Base-by-base conservation (phyloP, 2,797 vertebrate genomes). In the Periophthalmus magnuspinnatus region DNA sequence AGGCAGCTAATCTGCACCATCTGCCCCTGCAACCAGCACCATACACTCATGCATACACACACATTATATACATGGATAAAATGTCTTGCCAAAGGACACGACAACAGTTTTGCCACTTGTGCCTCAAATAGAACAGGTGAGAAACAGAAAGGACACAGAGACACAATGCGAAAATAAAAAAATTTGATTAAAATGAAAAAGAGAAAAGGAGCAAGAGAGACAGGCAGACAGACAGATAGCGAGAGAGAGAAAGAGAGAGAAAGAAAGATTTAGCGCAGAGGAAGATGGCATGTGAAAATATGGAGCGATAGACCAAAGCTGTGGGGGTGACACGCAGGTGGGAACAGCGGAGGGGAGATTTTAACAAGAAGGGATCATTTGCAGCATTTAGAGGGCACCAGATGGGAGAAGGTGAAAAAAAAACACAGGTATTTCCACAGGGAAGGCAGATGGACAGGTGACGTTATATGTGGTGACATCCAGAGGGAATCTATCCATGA, bases 251-350 rank as follows among this genome's bases (percentile, higher is more conserved):
- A 75, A 65, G 76, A 80, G 76, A 77, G 69, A 80, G 75, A 79
- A 62, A 76, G 71, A 56, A 52, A 73, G 71, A 72, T 21, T 21
- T 9, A 41, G 36, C 60, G 14, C n/a, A 6, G 36, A 22, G 5
- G 73, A 60, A n/a, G 76, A 76, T 68, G 70, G 83, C 71, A 65
- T 59, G 81, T 84, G 65, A 82, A 89, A 87, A 94, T 75, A 84
- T 89, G 61, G 65, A 75, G 81, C 54, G 65, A 75, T 65, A 77
- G 78, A 73, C 73, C 75, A 50, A 72, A 86, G 74, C 84, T 85
- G 79, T 78, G 50, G 84, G 84, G 77, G 75, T 59, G 65, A 82
- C 74, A 78, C 74, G 75, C 74, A 81, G 83, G 82, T 84, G 76
- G 76, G 70, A 54, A 74, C 38, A 48, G 19, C 57, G 19, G 58